phyloP scores from a whole-genome alignment of 2,797 vertebrate species.

The Tiaroga cobitis region DNA sequence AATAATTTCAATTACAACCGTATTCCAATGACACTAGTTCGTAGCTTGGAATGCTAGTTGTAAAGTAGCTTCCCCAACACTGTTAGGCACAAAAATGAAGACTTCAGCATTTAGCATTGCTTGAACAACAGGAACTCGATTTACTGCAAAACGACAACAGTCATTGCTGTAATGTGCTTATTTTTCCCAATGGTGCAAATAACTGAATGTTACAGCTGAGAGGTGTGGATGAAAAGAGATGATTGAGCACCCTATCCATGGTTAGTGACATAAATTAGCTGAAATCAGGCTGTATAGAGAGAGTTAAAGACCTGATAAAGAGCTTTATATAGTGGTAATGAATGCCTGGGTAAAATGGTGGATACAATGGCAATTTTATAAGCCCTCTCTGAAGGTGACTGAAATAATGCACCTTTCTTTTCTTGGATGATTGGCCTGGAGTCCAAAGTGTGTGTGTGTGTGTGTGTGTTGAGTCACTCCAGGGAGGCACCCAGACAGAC shows the following conservation, averaged over 20 bases:
- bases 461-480: not conserved
- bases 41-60: not conserved
- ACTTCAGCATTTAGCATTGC: not conserved
- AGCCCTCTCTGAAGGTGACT: slow-evolving; percentile 25
- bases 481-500: slow-evolving; percentile 9
- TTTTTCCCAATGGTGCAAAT: slow-evolving; percentile 12
- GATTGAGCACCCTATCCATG: not conserved
- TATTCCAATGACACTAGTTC: too few relatives aligned
- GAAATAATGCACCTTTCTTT: slow-evolving; percentile 15
- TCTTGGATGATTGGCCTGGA: slow-evolving; percentile 27
- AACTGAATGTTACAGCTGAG: slow-evolving; percentile 5
- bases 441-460: not conserved
- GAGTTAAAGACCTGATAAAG: slow-evolving; percentile 5
- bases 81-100: not conserved
- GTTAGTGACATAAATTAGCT: slow-evolving; percentile 28
- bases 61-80: not conserved
- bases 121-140: not conserved
- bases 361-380: not conserved
- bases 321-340: slow-evolving; percentile 7
- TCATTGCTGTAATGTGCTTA: not conserved
- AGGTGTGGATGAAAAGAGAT: slow-evolving; percentile 23
- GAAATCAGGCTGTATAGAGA: not conserved
- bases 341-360: not conserved
- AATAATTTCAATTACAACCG: too few relatives aligned
- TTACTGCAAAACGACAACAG: not conserved